Evolutionary conservation across 2,797 vertebrate genomes (phyloP).

Genomic region (Rhabdophis nuchalis): DNA sequence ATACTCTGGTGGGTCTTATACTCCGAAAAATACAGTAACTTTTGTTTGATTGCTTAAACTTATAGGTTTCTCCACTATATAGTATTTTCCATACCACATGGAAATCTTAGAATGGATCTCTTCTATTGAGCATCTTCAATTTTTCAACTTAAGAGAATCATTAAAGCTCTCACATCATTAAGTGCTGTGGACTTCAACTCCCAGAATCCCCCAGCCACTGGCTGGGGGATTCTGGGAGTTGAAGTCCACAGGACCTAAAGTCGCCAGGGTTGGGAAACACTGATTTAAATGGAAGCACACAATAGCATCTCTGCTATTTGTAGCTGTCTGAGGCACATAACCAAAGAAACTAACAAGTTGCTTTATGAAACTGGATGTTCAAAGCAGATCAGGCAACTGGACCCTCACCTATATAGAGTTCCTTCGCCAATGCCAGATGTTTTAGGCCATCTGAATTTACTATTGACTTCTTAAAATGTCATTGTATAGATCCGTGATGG

Average conservation of each 20-base stretch:
- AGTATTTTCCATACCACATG: neutral
- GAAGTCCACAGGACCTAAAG: too few relatives aligned
- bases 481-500: neutral
- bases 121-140: neutral
- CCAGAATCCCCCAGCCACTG: too few relatives aligned
- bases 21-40: neutral
- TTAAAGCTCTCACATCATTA: too few relatives aligned
- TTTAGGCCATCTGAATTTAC: neutral
- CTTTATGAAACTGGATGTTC: neutral
- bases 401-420: neutral
- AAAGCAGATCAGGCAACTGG: neutral
- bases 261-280: too few relatives aligned
- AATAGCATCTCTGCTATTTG: too few relatives aligned
- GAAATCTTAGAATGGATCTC: neutral
- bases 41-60: neutral
- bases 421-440: neutral
- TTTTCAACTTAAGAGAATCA: neutral
- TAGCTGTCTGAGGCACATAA: neutral
- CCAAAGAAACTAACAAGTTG: neutral
- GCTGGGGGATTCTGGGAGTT: too few relatives aligned
- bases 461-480: neutral
- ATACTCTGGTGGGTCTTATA: too few relatives aligned
- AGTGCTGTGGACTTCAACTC: too few relatives aligned
- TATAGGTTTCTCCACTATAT: neutral
- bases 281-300: neutral